Evolutionary conservation across 1,140 invertebrate genomes (phyloP), one percentile per base, ranked within the genome.

Genomic region (Charaxes varanes): DNA sequence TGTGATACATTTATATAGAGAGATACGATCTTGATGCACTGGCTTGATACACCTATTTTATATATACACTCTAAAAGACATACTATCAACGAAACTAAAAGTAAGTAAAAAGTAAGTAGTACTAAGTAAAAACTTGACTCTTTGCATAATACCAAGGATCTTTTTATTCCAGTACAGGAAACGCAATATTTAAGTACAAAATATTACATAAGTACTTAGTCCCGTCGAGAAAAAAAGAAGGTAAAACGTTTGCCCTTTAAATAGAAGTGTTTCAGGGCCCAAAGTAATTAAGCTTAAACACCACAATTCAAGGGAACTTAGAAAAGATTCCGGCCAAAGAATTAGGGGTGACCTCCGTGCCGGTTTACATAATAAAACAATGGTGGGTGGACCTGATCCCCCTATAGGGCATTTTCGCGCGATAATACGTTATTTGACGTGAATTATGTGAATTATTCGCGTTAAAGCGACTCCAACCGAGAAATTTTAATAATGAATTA

Each of bases 401-500:
- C 33, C 35, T 17, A 42, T 12, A 1, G 16, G 8, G 14, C 41
- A 40, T 43, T 50, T 48, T 58, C 47, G 41, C 41, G 41, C 37
- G 43, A 70, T 71, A 66, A 70, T 67, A 64, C 63, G 53, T 68
- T 66, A 69, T 70, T 62, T 57, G 53, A 63, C 56, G 48, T 68
- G 55, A 76, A 62, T 69, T 59, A 69, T 63, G 57, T 62, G 61
- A 61, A 63, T 71, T 67, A 68, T 68, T 65, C 50, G 35, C 59
- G 50, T 59, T 62, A 63, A 67, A 71, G 58, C 69, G 61, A 73
- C 59, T 58, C 44, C 58, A 27, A 46, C 68, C 70, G 55, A 71
- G 37, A 72, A 71, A 76, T 71, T 80, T 76, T 80, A 76, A 80
- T 80, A 76, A 80, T 77, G 61, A 77, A 78, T 72, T 66, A 68